Percentiles rank a stretch among this genome's conserved stretches.
Conservation (phyloP, 2,888 invertebrate species). For the Heteropelma amictum region DNA sequence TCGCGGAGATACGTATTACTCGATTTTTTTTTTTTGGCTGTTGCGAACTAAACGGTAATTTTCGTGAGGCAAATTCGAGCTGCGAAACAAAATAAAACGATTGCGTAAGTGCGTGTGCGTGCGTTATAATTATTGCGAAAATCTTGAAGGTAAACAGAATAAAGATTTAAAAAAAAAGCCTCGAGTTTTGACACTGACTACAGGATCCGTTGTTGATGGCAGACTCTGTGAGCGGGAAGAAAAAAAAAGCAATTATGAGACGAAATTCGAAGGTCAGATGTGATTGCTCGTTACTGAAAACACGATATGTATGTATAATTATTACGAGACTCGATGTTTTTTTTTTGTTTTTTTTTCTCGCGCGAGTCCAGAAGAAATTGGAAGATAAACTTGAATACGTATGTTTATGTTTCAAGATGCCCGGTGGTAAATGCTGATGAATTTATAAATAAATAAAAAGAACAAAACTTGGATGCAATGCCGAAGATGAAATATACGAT, state of each 20-base stretch:
- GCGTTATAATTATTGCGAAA: slow-evolving; percentile 30
- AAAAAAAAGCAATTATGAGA: background rate
- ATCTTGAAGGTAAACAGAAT: slow-evolving; percentile 12
- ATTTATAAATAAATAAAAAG: background rate
- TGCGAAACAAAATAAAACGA: background rate
- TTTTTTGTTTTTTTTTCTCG: slow-evolving; percentile 21
- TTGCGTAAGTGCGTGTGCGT: no score
- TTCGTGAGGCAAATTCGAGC: background rate
- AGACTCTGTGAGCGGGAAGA: background rate
- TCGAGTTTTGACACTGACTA: slow-evolving; percentile 33
- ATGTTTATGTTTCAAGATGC: slow-evolving; percentile 2
- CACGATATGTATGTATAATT: slow-evolving; percentile 46
- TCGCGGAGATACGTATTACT: no score
- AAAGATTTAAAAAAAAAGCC: slow-evolving; percentile 9
- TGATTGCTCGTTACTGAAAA: slow-evolving; percentile 41
- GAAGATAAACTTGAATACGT: slow-evolving; percentile 23
- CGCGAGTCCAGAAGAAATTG: slow-evolving; percentile 23
- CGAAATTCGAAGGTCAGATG: background rate
- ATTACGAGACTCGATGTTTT: slow-evolving; percentile 37
- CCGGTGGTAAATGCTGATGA: background rate
- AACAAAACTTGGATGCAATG: slow-evolving; percentile 6
- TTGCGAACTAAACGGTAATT: slow-evolving; percentile 7
- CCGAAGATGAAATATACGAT: slow-evolving; percentile 8
- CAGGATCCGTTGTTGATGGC: slow-evolving; percentile 41
- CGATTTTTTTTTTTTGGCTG: slow-evolving; percentile 1